phyloP scores from a whole-genome alignment of 2,113 vertebrate species.

The Heptranchias perlo region DNA sequence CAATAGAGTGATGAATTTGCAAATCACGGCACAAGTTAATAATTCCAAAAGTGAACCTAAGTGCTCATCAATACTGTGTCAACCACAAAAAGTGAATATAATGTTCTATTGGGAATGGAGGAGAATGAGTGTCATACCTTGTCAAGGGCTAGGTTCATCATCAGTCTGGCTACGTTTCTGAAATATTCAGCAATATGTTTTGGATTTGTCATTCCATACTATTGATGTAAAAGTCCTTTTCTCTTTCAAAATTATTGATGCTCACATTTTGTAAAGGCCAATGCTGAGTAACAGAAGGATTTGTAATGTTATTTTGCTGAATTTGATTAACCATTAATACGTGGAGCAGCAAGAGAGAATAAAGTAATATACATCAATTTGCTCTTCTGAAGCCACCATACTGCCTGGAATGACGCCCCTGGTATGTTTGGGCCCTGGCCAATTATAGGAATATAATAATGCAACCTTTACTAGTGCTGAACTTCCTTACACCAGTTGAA shows the following conservation, averaged over 20 bases:
- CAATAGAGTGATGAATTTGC: not conserved
- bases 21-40: not conserved
- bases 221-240: not conserved
- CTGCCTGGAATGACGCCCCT: no score
- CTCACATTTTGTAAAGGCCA: not conserved
- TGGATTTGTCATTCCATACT: not conserved
- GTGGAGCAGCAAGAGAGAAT: no score
- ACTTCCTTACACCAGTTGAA: no score
- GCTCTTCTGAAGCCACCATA: not conserved
- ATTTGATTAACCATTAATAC: not conserved
- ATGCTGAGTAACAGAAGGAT: not conserved
- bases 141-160: not conserved
- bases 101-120: not conserved
- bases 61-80: not conserved
- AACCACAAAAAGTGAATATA: not conserved
- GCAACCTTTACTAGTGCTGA: not conserved
- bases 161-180: not conserved
- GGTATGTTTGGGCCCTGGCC: not conserved
- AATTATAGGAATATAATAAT: not conserved
- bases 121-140: not conserved
- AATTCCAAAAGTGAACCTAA: not conserved
- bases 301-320: not conserved
- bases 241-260: not conserved
- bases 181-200: slow-evolving; percentile 21
- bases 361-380: not conserved